phyloP scores from a whole-genome alignment of 2,113 vertebrate species.

The Barbus barbus region DNA sequence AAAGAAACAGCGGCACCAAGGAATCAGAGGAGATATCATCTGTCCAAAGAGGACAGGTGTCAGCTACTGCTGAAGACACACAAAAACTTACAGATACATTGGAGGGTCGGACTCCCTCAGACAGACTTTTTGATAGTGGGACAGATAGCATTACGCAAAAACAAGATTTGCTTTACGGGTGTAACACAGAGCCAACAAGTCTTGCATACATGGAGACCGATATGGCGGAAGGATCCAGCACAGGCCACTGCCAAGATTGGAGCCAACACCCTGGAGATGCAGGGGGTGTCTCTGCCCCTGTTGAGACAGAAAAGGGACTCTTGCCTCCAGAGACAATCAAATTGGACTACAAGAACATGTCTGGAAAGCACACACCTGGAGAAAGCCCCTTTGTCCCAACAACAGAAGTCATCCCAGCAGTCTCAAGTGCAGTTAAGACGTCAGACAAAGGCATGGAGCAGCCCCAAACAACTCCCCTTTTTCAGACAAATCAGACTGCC shows the following conservation, averaged over 20 bases:
- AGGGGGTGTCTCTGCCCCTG: slow-evolving; percentile 55
- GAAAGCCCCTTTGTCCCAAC: slow-evolving; percentile 50
- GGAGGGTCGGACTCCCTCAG: slow-evolving; percentile 48
- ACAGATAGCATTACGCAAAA: slow-evolving; percentile 54
- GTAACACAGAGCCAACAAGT: slow-evolving; percentile 65
- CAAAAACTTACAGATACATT: slow-evolving; percentile 60
- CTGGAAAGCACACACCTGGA: slow-evolving; percentile 59
- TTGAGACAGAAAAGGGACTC: slow-evolving; percentile 54
- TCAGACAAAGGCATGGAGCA: slow-evolving; percentile 51
- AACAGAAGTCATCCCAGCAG: slow-evolving; percentile 61
- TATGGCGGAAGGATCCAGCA: slow-evolving; percentile 43
- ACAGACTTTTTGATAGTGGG: slow-evolving; percentile 58
- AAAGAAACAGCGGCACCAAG: slow-evolving; percentile 49
- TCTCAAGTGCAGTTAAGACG: slow-evolving; percentile 54
- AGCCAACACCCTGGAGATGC: slow-evolving; percentile 51
- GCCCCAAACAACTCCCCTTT: slow-evolving; percentile 11
- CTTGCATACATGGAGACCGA: slow-evolving; percentile 57
- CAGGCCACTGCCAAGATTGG: slow-evolving; percentile 43
- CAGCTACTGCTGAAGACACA: slow-evolving; percentile 60
- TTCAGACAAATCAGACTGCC: slow-evolving; percentile 56
- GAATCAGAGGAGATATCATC: slow-evolving; percentile 52
- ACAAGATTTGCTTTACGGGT: slow-evolving; percentile 64
- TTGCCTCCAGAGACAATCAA: slow-evolving; percentile 51
- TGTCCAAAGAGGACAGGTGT: slow-evolving; percentile 50
- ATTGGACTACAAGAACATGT: slow-evolving; percentile 67